Evolutionary conservation across 2,888 invertebrate species (phyloP).

Genomic region (Orchestes rusci): DNA sequence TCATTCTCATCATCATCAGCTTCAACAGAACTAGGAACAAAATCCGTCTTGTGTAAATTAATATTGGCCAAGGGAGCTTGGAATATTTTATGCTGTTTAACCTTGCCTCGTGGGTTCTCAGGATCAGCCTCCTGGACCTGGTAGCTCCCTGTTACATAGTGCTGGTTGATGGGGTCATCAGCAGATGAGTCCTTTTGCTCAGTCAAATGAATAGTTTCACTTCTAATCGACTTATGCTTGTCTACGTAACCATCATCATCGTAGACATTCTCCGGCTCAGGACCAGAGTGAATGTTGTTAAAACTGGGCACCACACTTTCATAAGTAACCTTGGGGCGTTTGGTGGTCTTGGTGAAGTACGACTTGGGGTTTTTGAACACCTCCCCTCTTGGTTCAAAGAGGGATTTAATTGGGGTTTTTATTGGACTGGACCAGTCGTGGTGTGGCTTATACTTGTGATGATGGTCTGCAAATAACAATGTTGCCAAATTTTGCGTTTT

Average conservation of each 20-base stretch:
- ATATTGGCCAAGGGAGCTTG: conserved; percentile 17
- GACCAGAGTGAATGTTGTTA: conserved; percentile 11
- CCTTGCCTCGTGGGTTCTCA: neutral
- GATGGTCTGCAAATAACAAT: too few species aligned
- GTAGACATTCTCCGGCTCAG: conserved; percentile 7
- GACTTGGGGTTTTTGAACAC: too few species aligned
- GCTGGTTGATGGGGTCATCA: conserved; percentile 10
- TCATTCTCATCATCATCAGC: conserved; percentile 4
- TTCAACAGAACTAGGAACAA: conserved; percentile 3
- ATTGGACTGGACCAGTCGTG: too few species aligned
- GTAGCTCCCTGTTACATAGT: conserved; percentile 17
- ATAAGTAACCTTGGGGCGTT: conserved; percentile 4
- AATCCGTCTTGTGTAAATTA: conserved; percentile 12
- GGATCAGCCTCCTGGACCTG: conserved; percentile 16
- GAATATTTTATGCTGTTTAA: conserved; percentile 12
- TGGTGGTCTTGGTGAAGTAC: conserved; percentile 1
- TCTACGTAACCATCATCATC: conserved; percentile 6
- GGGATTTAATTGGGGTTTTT: too few species aligned
- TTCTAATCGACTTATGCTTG: conserved; percentile 24
- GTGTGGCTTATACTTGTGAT: too few species aligned
- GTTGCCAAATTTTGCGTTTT: too few species aligned
- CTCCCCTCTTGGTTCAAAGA: too few species aligned
- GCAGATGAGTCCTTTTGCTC: conserved; percentile 16
- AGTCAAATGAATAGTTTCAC: conserved; percentile 20
- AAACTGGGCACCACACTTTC: conserved; percentile 6